Percentiles rank a stretch among this genome's conserved stretches.
These are phyloP conservation scores for Cerceris ruficornis DNA, from an alignment of 2,888 invertebrate genomes.

Conservation along the genomic window DNA sequence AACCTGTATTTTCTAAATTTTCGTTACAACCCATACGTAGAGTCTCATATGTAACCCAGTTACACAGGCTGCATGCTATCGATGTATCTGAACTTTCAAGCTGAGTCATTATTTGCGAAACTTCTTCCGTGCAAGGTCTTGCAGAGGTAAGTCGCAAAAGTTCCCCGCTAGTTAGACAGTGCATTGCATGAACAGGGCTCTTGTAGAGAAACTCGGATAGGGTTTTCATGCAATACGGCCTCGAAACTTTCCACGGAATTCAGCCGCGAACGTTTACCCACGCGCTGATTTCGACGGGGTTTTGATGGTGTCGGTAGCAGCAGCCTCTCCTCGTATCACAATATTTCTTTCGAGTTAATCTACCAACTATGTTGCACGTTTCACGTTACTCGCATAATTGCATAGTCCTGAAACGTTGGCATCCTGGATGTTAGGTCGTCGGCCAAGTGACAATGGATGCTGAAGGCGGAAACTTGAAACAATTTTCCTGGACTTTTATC, in stretches of 20 bases:
- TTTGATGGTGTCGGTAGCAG: no score
- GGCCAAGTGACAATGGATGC: no score
- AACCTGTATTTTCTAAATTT: no score
- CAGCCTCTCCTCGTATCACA: no score
- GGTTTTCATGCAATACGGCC: constrained; percentile 18
- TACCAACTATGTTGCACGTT: background rate
- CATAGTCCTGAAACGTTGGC: background rate
- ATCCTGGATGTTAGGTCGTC: background rate
- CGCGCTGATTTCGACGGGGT: constrained; percentile 6
- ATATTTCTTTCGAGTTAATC: no score
- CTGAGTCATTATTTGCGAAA: constrained; percentile 15
- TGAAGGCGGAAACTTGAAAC: no score
- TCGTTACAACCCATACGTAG: background rate
- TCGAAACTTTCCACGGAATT: constrained; percentile 23
- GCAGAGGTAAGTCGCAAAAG: constrained; percentile 10
- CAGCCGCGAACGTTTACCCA: background rate
- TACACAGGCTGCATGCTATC: constrained; percentile 3
- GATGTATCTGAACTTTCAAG: constrained; percentile 5
- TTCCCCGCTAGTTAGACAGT: constrained; percentile 26
- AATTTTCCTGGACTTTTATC: no score
- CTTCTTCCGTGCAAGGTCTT: constrained; percentile 16
- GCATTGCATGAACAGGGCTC: constrained; percentile 22
- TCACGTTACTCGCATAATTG: background rate
- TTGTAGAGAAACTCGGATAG: constrained; percentile 16
- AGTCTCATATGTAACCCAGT: background rate